Evolutionary conservation across 2,113 vertebrate genomes (phyloP), one percentile per base, ranked within the genome.

Genomic region (Verasper variegatus): DNA sequence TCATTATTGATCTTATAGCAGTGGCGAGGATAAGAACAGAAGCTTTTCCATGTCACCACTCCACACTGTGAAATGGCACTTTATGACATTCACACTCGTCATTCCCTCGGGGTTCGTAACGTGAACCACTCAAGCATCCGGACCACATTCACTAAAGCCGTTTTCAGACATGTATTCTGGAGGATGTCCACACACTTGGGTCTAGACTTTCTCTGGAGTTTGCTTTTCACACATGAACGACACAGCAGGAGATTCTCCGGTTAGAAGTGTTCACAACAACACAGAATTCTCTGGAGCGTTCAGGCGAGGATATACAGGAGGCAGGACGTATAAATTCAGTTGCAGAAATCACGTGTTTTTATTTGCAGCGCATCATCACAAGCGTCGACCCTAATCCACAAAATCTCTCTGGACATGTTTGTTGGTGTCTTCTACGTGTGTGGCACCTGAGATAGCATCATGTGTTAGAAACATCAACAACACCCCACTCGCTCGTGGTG

Each of bases 1-100:
- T 91, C 81, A 81, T 68, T 91, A 91, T 91, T 51, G 90, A 92
- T 91, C 80, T 68, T 40, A 57, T 73, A 60, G 81, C 68, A 27
- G 85, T 71, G 72, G 81, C 55, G 45, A 79, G 71, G 81, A 88
- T 72, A 85, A 90, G 76, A 91, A 90, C 90, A 89, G 91, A 89
- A 91, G 87, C 88, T 82, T 91, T 87, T 92, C 74, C 86, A 80
- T 91, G 91, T 92, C 88, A 58, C 77, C 86, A 81, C 84, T 87
- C 87, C 62, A 45, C 67, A 56, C 76, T 69, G 82, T 70, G 68
- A 90, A 88, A 85, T 86, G 81, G 66, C 85, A 89, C 89, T 91
- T 88, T 78, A 71, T 89, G 84, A 82, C 86, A 81, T 88, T 91
- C 86, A 79, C 90, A 86, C 86, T 72, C 63, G 26, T 71, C 12